Evolutionary conservation across 2,113 vertebrate genomes (phyloP), one percentile per base, ranked within the genome.

Genomic region (Brachypteracias leptosomus): DNA sequence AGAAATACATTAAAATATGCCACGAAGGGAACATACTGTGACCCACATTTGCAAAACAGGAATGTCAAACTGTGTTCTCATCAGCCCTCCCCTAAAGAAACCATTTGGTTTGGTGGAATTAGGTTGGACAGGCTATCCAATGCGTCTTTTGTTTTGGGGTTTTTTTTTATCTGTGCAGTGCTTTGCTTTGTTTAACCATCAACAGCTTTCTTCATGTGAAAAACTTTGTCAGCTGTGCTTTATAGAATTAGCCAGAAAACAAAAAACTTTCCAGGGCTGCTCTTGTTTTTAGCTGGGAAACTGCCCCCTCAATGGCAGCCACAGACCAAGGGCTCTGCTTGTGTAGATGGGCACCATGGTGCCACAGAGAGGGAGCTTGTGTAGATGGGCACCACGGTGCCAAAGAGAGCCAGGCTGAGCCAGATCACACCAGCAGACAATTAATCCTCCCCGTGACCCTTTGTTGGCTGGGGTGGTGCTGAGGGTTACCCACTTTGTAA

Each of bases 11-110:
- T 65, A 75, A 88, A 87, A 86, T 90, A 4, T 5, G 62, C 83
- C 80, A 68, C 2, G 1, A 71, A 47, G 18, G 91, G 94, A 96
- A 97, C 89, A 83, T 90, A 70, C 47, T 92, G 97, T 95, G 97
- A 97, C 97, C 97, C 98, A 97, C 96, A 97, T 97, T 97, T 88
- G 75, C 94, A 66, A 76, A 95, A 79, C 85, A 95, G 97, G 78
- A 85, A 85, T 93, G 97, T 98, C 98, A 97, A 90, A 78, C 73
- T 86, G 91, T 73, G 91, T 98, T 97, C 89, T 95, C 96, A 95
- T 97, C 97, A 96, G 96, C 66, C 89, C 93, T 95, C 95, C 97
- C 97, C 96, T 10, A 84, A 97, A 97, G 96, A 97, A 96, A 93
- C 78, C 68, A 52, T 75, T 88, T 84, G 93, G 65, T 89, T 90